A percentile compares a stretch with the other conserved stretches of the same genome.
phyloP scores from a whole-genome alignment of 35 echinoderm and acorn worm genomes.

The Ophiothrix spiculata region DNA sequence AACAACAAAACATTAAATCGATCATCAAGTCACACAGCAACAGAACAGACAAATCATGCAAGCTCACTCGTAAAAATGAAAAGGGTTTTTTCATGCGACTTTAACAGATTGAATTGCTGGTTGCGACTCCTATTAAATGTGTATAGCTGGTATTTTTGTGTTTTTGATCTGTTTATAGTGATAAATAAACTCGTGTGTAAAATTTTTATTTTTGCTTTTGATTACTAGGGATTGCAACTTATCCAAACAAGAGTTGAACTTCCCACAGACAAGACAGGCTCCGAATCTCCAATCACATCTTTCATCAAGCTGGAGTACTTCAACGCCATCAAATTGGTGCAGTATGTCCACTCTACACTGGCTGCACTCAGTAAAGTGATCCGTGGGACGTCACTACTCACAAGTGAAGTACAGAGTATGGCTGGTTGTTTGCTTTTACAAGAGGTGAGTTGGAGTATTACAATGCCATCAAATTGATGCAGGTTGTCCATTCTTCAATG shows the following conservation, averaged over 20 bases:
- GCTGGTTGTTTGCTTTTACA: slow-evolving; percentile 75
- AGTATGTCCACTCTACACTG: slow-evolving; percentile 93
- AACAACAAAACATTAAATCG: too few relatives aligned
- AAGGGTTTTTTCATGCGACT: too few relatives aligned
- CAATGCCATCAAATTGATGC: slow-evolving; percentile 82
- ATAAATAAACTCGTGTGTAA: not conserved
- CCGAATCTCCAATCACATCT: slow-evolving; percentile 62
- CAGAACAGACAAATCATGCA: too few relatives aligned
- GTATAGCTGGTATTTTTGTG: not conserved
- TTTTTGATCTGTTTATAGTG: not conserved
- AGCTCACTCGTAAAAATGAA: too few relatives aligned
- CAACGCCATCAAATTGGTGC: slow-evolving; percentile 88
- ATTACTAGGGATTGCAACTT: slow-evolving; percentile 59
- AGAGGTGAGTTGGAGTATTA: slow-evolving; percentile 53
- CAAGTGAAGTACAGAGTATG: slow-evolving; percentile 82
- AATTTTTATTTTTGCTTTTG: not conserved
- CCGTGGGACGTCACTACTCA: slow-evolving; percentile 79
- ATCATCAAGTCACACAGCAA: too few relatives aligned
- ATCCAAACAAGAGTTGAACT: slow-evolving; percentile 77
- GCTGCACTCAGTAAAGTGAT: slow-evolving; percentile 96
- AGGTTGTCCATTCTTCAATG: slow-evolving; percentile 88
- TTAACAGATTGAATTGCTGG: too few relatives aligned
- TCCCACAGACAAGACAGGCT: slow-evolving; percentile 79
- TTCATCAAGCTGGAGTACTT: slow-evolving; percentile 89
- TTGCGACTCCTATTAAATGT: too few relatives aligned